Evolutionary conservation across 1,140 invertebrate genomes (phyloP).

Genomic region (Hyphantria cunea): DNA sequence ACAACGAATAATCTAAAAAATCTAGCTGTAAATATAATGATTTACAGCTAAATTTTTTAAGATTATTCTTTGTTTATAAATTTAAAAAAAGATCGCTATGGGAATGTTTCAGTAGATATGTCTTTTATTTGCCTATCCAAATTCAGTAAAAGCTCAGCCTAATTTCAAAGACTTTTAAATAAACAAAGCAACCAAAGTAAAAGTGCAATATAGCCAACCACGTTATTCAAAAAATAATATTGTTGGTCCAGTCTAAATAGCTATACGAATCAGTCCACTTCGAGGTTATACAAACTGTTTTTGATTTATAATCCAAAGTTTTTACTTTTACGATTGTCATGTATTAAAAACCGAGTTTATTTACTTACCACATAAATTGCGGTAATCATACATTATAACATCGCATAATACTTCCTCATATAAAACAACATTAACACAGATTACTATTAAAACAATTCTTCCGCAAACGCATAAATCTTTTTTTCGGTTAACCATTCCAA

Average conservation of each 20-base stretch:
- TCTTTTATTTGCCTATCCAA: too few relatives aligned
- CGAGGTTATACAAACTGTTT: background rate
- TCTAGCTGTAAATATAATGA: too few relatives aligned
- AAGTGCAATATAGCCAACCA: too few relatives aligned
- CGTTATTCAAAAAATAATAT: too few relatives aligned
- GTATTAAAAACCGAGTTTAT: slow-evolving; percentile 10
- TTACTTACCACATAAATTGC: slow-evolving; percentile 19
- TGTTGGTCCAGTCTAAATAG: background rate
- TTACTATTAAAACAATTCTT: slow-evolving; percentile 22
- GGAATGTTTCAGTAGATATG: too few relatives aligned
- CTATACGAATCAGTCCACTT: background rate
- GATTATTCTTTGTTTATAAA: too few relatives aligned
- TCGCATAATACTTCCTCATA: slow-evolving; percentile 19
- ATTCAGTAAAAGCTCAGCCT: too few relatives aligned
- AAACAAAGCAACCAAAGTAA: too few relatives aligned
- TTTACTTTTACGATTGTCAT: background rate
- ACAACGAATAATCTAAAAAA: too few relatives aligned
- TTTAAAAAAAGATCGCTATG: too few relatives aligned
- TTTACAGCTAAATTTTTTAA: too few relatives aligned
- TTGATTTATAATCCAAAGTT: background rate
- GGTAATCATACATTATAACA: slow-evolving; percentile 16
- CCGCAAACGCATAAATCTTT: slow-evolving; percentile 13
- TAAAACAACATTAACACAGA: slow-evolving; percentile 20
- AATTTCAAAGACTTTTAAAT: too few relatives aligned
- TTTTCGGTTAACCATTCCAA: slow-evolving; percentile 1